Percentiles rank a stretch among this genome's conserved stretches.
These are phyloP conservation scores for Euborellia annulipes DNA, from an alignment of 1,140 invertebrate genomes.

Conservation along the genomic window DNA sequence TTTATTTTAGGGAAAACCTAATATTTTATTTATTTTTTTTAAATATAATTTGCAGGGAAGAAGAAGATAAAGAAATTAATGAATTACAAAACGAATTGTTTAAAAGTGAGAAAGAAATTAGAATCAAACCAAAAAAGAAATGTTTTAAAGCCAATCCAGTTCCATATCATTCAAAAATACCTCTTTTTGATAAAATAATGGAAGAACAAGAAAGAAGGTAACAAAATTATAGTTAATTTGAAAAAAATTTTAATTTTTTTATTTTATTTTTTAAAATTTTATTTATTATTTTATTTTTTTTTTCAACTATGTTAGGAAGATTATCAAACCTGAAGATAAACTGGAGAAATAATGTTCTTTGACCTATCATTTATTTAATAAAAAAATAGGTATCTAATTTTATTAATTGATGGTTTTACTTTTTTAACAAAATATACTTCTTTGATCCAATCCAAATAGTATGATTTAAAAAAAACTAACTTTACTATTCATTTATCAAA, in stretches of 20 bases:
- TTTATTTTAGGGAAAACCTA: not conserved
- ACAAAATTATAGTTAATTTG: constrained; percentile 9
- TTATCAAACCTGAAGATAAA: too few species aligned
- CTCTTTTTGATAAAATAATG: constrained; percentile 49
- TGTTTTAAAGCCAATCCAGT: constrained; percentile 38
- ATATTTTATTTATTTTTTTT: not conserved
- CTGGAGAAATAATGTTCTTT: not conserved
- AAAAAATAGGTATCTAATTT: not conserved
- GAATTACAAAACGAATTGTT: constrained; percentile 18
- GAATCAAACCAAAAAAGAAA: constrained; percentile 31
- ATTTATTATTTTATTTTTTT: constrained; percentile 6
- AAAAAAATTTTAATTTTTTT: not conserved
- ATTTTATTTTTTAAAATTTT: constrained; percentile 6
- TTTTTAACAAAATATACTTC: too few species aligned
- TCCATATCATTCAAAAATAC: constrained; percentile 48
- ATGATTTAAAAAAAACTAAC: too few species aligned
- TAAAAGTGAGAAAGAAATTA: constrained; percentile 25
- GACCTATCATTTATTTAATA: not conserved
- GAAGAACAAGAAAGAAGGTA: constrained; percentile 51
- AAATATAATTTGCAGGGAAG: constrained; percentile 33
- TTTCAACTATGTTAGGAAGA: constrained; percentile 3
- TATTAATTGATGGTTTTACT: not conserved
- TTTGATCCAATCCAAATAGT: too few species aligned
- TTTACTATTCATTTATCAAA: too few species aligned
- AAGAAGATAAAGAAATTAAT: constrained; percentile 38